Evolutionary conservation across 2,113 vertebrate genomes (phyloP).

Genomic region (Desmodus rotundus): DNA sequence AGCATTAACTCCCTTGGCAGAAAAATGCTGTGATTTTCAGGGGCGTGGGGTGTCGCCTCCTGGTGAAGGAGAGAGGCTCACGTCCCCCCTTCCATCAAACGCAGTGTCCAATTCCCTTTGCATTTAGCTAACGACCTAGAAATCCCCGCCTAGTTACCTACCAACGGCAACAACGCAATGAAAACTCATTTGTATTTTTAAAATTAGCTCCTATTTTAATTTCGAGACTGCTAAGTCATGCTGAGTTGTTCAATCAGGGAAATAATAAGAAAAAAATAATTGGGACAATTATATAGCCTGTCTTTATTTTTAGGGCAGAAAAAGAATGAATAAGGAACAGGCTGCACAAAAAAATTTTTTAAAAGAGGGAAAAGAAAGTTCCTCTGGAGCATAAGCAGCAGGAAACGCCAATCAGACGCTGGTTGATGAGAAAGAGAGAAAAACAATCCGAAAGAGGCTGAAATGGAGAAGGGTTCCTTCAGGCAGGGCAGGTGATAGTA

Average conservation of each 20-base stretch:
- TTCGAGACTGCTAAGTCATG: not conserved
- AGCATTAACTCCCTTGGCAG: no score
- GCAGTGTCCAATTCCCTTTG: no score
- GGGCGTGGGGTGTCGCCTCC: no score
- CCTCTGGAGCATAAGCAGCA: fast-evolving
- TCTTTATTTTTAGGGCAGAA: not conserved
- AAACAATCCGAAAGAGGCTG: fast-evolving
- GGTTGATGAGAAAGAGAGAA: not conserved
- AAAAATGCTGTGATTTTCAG: no score
- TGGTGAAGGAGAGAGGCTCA: not conserved
- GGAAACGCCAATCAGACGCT: not conserved
- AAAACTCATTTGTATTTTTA: not conserved
- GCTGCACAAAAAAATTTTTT: not conserved
- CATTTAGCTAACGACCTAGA: no score
- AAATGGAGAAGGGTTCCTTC: fast-evolving
- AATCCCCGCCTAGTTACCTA: no score
- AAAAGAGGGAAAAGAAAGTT: not conserved
- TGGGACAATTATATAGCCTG: fast-evolving
- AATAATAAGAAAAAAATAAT: not conserved
- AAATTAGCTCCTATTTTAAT: not conserved
- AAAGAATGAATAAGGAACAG: not conserved
- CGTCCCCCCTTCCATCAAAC: no score
- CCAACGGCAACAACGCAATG: not conserved
- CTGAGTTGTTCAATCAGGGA: not conserved
- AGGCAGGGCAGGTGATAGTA: not conserved